These are phyloP conservation scores for Drosophila trapezifrons DNA, from an alignment of 1,140 invertebrate genomes.

Conservation along the genomic window DNA sequence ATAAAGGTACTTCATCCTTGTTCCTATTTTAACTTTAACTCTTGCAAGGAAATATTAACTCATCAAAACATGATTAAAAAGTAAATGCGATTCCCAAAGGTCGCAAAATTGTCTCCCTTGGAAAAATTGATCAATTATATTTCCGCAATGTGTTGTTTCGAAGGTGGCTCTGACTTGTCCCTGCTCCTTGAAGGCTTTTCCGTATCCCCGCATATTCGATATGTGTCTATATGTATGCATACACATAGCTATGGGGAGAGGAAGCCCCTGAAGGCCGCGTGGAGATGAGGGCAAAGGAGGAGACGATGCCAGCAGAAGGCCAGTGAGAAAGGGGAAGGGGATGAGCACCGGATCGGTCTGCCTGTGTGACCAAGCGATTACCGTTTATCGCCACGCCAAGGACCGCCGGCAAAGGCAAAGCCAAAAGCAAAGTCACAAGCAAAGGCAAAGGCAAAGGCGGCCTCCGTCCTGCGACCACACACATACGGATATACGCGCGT, in stretches of 20 bases:
- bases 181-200: constrained; percentile 28
- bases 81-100: neutral
- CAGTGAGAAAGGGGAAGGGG: constrained; percentile 12
- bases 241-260: constrained; percentile 4
- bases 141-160: constrained; percentile 5
- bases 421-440: constrained; percentile 11
- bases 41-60: neutral
- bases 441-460: constrained; percentile 12
- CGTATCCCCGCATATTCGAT: constrained; percentile 24
- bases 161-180: constrained; percentile 16
- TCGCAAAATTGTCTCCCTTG: constrained; percentile 1
- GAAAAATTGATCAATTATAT: constrained; percentile 19
- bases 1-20: neutral
- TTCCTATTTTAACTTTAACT: neutral
- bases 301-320: constrained; percentile 21
- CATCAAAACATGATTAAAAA: neutral
- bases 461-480: constrained; percentile 61
- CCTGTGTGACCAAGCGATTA: constrained; percentile 76
- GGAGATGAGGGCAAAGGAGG: constrained; percentile 8
- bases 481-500: constrained; percentile 10
- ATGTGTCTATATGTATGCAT: constrained; percentile 4
- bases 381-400: constrained; percentile 71
- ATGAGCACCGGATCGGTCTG: constrained; percentile 42
- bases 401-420: constrained; percentile 58
- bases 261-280: constrained; percentile 41